phyloP scores from a whole-genome alignment of 2,888 invertebrate species.

The Coleophora flavipennella region DNA sequence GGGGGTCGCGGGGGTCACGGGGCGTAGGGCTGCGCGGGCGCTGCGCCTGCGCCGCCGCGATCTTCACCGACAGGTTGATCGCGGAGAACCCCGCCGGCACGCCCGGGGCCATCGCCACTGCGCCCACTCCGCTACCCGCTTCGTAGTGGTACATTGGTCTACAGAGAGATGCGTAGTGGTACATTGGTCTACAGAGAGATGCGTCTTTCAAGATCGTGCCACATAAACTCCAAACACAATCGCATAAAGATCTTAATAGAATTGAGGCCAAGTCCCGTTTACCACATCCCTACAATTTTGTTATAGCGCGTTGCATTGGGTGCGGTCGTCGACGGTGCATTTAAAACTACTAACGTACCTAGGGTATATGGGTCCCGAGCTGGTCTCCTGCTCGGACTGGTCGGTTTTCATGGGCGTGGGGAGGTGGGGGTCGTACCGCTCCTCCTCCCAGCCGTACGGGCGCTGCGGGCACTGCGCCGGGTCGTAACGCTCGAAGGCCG shows the following conservation, averaged over 20 bases:
- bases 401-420: conserved; percentile 80
- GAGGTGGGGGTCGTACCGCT: conserved; percentile 72
- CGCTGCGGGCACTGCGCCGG: conserved; percentile 64
- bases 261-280: conserved; percentile 43
- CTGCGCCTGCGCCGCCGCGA: conserved; percentile 81
- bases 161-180: conserved; percentile 88
- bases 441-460: conserved; percentile 72
- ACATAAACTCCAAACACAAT: not conserved
- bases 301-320: not conserved
- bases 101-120: conserved; percentile 78
- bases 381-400: conserved; percentile 76
- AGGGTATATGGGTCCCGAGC: conserved; percentile 81
- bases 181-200: conserved; percentile 77
- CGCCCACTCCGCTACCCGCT: conserved; percentile 68
- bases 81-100: conserved; percentile 84
- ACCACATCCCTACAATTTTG: conserved; percentile 39
- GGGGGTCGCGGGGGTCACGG: conserved; percentile 83
- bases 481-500: conserved; percentile 68
- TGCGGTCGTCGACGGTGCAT: not conserved
- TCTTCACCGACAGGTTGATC: conserved; percentile 89
- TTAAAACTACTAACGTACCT: conserved; percentile 56
- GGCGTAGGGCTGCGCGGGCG: conserved; percentile 82
- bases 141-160: conserved; percentile 90
- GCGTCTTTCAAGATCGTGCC: conserved; percentile 4
- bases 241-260: too few species aligned